Evolutionary conservation across 2,888 invertebrate genomes (phyloP), one percentile per base, ranked within the genome.

Genomic region (Philereme vetulata): DNA sequence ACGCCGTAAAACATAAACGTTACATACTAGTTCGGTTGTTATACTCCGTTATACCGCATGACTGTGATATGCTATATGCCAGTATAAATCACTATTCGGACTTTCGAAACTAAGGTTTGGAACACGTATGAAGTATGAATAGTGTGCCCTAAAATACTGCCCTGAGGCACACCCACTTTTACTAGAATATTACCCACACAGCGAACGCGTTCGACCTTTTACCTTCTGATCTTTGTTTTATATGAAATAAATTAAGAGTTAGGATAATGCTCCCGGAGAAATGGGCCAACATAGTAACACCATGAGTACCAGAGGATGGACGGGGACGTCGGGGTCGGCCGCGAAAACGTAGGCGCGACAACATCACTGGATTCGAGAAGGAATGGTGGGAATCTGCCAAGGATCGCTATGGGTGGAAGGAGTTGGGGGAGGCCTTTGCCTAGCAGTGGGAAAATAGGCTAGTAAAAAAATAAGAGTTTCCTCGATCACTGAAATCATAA

Each of bases 1-100:
- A 56, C 52, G 60, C 56, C 64, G 70, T 71, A 67, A 75, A 75
- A 74, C 70, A 75, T 75, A 68, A 68, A 72, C 69, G 71, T 67
- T 66, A 70, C 67, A 66, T 65, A 70, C 62, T 60, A 62, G 60
- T 56, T 40, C 51, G 55, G 40, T 52, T 60, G 48, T 56, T 62
- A 59, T 49, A 42, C 53, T 11, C 62, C 60, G 65, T 65, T 62
- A 62, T 34, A 21, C 33, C n/a, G 60, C 51, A 51, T 49, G 58
- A 46, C 51, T 61, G 51, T 56, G 54, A 60, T 56, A 60, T 56
- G 56, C 51, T 47, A 60, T 56, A 60, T 56, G 56, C 51, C 51
- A 46, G 45, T 47, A 58, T 59, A 58, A 62, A 62, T 62, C 62
- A 62, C 49, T 55, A 55, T 58, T 57, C 55, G 42, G 51, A 62